Percentiles rank a stretch among this genome's conserved stretches.
phyloP scores from a whole-genome alignment of 2,797 vertebrate species.

The Galagoides demidoff region DNA sequence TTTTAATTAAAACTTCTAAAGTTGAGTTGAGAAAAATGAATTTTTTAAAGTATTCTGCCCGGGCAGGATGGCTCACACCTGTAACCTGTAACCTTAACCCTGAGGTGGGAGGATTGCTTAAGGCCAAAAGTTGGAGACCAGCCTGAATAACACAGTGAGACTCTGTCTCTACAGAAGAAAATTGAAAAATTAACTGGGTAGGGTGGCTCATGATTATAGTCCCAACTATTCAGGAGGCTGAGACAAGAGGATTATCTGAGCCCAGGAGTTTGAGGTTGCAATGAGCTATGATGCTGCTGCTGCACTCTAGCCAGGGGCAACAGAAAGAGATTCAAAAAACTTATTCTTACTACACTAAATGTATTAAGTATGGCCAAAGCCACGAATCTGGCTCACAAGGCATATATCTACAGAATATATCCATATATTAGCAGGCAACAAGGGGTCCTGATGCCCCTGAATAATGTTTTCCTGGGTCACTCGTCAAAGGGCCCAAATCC shows the following conservation, averaged over 20 bases:
- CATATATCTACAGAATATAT: neutral
- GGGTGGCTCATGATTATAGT: fast-evolving
- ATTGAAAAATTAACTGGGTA: neutral
- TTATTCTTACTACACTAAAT: neutral
- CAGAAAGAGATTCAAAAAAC: neutral
- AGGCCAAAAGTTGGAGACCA: neutral
- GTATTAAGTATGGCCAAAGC: neutral
- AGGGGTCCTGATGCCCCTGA: neutral
- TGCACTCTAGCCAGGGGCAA: neutral
- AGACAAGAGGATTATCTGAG: neutral
- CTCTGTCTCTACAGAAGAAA: neutral
- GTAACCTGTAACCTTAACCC: neutral
- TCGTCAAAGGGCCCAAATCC: neutral
- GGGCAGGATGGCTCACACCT: fast-evolving
- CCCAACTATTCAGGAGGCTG: neutral
- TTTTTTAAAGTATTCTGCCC: neutral
- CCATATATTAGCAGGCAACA: neutral
- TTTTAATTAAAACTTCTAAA: neutral
- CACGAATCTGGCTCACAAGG: neutral
- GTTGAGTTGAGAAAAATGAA: neutral
- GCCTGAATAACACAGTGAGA: neutral
- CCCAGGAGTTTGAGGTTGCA: neutral
- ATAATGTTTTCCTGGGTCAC: neutral
- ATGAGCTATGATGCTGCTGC: neutral
- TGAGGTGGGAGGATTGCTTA: neutral